Conservation (phyloP, 2,797 vertebrate genomes). For the Sebastes nivosus region DNA sequence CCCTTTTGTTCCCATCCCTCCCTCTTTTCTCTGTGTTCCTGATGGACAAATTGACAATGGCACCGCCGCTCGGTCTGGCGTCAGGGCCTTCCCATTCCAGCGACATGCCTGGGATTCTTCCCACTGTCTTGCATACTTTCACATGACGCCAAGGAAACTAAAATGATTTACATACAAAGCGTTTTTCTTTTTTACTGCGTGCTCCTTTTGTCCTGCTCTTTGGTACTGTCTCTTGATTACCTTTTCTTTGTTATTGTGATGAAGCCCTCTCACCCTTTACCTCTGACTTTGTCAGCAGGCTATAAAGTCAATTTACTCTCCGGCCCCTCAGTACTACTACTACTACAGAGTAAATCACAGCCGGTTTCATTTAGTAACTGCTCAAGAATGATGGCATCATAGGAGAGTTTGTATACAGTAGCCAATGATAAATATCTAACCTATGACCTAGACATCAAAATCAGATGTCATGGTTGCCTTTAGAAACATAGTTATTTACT, state of each 20-base stretch:
- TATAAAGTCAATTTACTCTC: constrained; percentile 38
- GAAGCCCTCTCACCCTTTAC: constrained; percentile 34
- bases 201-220: constrained; percentile 57
- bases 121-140: constrained; percentile 68
- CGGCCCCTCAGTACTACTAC: background rate
- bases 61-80: constrained; percentile 65
- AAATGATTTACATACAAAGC: constrained; percentile 68
- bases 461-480: background rate
- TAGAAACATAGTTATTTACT: background rate
- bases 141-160: constrained; percentile 70
- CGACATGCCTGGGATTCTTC: constrained; percentile 74
- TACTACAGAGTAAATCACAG: background rate
- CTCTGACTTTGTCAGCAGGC: constrained; percentile 34
- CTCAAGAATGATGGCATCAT: background rate
- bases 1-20: constrained; percentile 41
- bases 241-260: constrained; percentile 65
- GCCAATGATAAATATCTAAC: background rate
- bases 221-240: constrained; percentile 50
- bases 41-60: constrained; percentile 67
- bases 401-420: background rate
- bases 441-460: background rate
- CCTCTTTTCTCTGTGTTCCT: constrained; percentile 26
- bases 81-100: constrained; percentile 58
- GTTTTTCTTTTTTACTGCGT: constrained; percentile 55
- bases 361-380: background rate